A percentile compares a stretch with the other conserved stretches of the same genome.
Evolutionary conservation across 2,797 vertebrate species (phyloP).

Genomic region (Myoxocephalus aenaeus): DNA sequence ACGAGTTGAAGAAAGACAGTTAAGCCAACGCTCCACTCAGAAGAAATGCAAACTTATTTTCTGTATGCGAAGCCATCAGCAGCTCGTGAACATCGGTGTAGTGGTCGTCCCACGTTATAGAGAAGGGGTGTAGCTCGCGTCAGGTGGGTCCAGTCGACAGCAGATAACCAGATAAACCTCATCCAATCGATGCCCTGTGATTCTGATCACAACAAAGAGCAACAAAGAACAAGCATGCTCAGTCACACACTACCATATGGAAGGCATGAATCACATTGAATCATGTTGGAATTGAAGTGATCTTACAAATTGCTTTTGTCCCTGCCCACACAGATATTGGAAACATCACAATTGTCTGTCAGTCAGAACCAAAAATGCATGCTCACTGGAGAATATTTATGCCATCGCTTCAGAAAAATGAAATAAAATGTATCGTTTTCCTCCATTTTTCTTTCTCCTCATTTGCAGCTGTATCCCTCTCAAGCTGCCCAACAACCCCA

Average conservation of each 20-base stretch:
- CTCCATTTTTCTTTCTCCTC: neutral
- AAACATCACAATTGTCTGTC: neutral
- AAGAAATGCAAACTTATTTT: no score
- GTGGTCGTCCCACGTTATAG: neutral
- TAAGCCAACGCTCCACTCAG: no score
- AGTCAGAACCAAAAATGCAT: neutral
- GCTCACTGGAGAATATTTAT: neutral
- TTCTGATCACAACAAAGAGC: neutral
- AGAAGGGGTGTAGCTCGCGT: neutral
- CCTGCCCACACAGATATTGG: no score
- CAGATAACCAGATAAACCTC: neutral
- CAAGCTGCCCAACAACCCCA: neutral
- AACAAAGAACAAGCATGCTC: neutral
- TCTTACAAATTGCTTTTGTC: neutral
- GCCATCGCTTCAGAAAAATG: neutral
- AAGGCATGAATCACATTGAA: neutral
- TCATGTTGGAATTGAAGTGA: neutral
- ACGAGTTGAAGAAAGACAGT: no score
- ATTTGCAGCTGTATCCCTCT: constrained; percentile 6
- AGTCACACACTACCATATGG: neutral
- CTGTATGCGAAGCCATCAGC: neutral
- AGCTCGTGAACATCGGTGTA: neutral
- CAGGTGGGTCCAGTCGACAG: neutral
- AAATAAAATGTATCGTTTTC: neutral
- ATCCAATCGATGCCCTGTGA: neutral